These are phyloP conservation scores for Riptortus pedestris DNA, from an alignment of 1,140 invertebrate genomes.

Conservation along the genomic window DNA sequence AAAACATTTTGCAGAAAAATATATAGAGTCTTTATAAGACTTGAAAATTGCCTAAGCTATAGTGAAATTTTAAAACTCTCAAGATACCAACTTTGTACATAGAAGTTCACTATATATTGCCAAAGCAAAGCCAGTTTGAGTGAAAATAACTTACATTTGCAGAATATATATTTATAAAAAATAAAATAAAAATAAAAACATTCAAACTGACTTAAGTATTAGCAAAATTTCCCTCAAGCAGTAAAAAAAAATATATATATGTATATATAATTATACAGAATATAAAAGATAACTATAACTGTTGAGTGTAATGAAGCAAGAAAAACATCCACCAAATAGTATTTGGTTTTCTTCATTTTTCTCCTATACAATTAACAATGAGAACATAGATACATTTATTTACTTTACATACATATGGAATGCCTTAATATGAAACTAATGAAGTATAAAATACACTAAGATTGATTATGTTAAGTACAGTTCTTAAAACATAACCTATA, in stretches of 20 bases:
- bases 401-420: not conserved
- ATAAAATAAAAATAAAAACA: constrained; percentile 7
- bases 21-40: constrained; percentile 8
- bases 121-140: constrained; percentile 12
- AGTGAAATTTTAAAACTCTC: constrained; percentile 18
- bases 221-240: constrained; percentile 3
- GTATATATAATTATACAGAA: not conserved
- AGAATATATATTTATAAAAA: constrained; percentile 13
- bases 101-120: not conserved
- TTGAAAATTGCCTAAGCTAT: constrained; percentile 3
- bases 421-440: not conserved
- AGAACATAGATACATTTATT: not conserved
- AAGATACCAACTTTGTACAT: constrained; percentile 10
- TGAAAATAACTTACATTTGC: not conserved
- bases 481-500: constrained; percentile 6
- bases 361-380: not conserved
- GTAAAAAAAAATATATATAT: constrained; percentile 4
- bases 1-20: constrained; percentile 16
- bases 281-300: not conserved
- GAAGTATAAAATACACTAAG: not conserved
- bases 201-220: constrained; percentile 13
- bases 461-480: constrained; percentile 20
- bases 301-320: not conserved
- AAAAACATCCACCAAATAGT: not conserved
- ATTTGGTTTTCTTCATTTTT: no score